phyloP scores from a whole-genome alignment of 1,140 invertebrate genomes.

The Drosophila ambigua region DNA sequence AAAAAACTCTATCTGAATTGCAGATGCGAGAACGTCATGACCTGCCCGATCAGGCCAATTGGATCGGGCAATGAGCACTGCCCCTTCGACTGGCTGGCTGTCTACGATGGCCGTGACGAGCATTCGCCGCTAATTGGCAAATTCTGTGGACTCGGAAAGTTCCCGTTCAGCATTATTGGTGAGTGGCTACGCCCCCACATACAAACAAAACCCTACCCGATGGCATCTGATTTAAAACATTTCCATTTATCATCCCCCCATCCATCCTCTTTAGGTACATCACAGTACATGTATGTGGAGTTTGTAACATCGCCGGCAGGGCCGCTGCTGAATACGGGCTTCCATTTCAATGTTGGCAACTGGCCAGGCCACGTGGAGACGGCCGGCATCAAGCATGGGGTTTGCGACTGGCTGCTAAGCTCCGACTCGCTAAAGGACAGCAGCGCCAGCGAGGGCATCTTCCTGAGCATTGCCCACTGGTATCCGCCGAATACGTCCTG shows the following conservation, averaged over 20 bases:
- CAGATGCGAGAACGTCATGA: conserved; percentile 95
- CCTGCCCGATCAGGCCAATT: conserved; percentile 95
- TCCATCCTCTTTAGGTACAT: conserved; percentile 86
- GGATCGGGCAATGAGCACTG: conserved; percentile 93
- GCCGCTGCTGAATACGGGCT: conserved; percentile 94
- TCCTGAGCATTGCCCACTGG: conserved; percentile 95
- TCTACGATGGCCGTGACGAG: conserved; percentile 96
- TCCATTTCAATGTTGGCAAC: conserved; percentile 96
- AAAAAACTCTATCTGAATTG: conserved; percentile 9
- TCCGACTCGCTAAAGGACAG: conserved; percentile 90
- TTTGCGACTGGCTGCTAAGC: conserved; percentile 93
- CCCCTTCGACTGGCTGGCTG: conserved; percentile 94
- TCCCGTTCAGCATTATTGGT: conserved; percentile 96
- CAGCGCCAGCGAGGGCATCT: conserved; percentile 92
- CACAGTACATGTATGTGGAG: conserved; percentile 94
- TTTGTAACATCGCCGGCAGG: conserved; percentile 95
- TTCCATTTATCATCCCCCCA: conserved; percentile 10
- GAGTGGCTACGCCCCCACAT: conserved; percentile 34
- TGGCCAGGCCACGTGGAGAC: conserved; percentile 96
- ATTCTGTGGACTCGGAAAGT: conserved; percentile 96
- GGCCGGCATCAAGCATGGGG: conserved; percentile 91
- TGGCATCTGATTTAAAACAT: conserved; percentile 15
- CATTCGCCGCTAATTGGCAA: conserved; percentile 93
- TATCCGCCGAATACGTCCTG: conserved; percentile 96
- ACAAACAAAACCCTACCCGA: neutral